Conservation (phyloP, 2,888 invertebrate genomes). For the Trichacis sp. region DNA sequence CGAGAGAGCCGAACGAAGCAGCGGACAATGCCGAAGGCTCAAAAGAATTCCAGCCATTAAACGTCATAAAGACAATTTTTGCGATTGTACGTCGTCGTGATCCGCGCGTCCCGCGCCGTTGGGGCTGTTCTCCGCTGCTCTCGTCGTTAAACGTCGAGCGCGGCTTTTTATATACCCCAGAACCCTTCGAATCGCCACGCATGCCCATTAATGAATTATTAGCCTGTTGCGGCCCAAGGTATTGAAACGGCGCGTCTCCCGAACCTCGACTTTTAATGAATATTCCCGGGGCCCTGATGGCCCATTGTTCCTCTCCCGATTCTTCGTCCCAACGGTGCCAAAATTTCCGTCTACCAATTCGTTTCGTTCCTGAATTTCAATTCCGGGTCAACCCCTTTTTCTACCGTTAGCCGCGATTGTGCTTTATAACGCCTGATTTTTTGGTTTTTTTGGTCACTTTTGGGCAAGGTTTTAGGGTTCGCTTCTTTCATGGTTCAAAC, state of each 20-base stretch:
- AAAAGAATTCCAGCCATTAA: slow-evolving; percentile 64
- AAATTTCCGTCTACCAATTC: background rate
- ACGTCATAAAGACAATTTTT: slow-evolving; percentile 66
- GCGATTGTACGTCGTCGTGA: slow-evolving; percentile 55
- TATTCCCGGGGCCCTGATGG: slow-evolving; percentile 1
- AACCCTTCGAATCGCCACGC: slow-evolving; percentile 54
- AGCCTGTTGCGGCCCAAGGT: slow-evolving; percentile 25
- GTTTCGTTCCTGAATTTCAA: background rate
- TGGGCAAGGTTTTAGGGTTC: no score
- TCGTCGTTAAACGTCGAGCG: slow-evolving; percentile 40
- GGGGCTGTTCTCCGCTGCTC: no score
- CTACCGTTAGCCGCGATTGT: background rate
- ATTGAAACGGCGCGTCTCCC: slow-evolving; percentile 1
- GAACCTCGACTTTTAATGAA: slow-evolving; percentile 1
- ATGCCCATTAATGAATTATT: slow-evolving; percentile 58
- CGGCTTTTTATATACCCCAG: slow-evolving; percentile 54
- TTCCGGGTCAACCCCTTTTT: background rate
- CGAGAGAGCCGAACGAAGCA: slow-evolving; percentile 55
- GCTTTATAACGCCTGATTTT: no score
- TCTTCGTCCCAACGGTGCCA: background rate
- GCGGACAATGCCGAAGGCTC: slow-evolving; percentile 45
- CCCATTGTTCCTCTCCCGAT: background rate
- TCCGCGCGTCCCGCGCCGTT: slow-evolving; percentile 31
- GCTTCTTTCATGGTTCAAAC: no score
- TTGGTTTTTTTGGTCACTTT: no score